phyloP scores from a whole-genome alignment of 2,797 vertebrate species.

The Rallus crepitans region DNA sequence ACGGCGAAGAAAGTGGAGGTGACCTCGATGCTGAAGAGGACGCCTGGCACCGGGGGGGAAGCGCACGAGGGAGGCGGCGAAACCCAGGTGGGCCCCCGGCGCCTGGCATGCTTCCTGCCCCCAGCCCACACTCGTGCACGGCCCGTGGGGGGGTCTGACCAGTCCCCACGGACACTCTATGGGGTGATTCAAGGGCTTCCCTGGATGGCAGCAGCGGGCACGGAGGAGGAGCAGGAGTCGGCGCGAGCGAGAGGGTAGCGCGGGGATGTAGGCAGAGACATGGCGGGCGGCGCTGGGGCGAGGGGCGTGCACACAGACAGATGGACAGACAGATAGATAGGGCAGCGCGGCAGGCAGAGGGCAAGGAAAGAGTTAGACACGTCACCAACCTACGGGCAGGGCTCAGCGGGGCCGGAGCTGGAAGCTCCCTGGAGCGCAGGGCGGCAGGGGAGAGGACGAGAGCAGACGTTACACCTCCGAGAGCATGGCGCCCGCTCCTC shows the following conservation, averaged over 20 bases:
- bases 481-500: background rate
- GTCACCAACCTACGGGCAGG: slow-evolving; percentile 62
- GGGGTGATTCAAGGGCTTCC: background rate
- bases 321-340: background rate
- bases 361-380: slow-evolving; percentile 40
- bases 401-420: background rate
- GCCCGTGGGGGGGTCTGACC: fast-evolving
- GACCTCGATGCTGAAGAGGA: slow-evolving; percentile 97
- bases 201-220: background rate
- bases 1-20: slow-evolving; percentile 98
- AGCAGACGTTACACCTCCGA: slow-evolving; percentile 1
- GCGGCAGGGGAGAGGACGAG: slow-evolving; percentile 20
- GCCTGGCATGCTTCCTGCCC: background rate
- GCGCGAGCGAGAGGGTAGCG: background rate
- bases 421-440: slow-evolving; percentile 45
- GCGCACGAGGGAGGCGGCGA: background rate
- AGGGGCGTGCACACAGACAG: background rate
- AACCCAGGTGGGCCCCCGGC: fast-evolving
- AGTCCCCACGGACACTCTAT: fast-evolving
- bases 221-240: fast-evolving
- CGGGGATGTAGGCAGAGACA: fast-evolving
- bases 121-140: background rate
- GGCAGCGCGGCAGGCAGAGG: background rate
- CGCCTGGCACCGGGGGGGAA: slow-evolving; percentile 78
- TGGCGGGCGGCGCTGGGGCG: background rate